Evolutionary conservation across 2,797 vertebrate species (phyloP), one percentile per base, ranked within the genome.

Genomic region (Bucorvus abyssinicus): DNA sequence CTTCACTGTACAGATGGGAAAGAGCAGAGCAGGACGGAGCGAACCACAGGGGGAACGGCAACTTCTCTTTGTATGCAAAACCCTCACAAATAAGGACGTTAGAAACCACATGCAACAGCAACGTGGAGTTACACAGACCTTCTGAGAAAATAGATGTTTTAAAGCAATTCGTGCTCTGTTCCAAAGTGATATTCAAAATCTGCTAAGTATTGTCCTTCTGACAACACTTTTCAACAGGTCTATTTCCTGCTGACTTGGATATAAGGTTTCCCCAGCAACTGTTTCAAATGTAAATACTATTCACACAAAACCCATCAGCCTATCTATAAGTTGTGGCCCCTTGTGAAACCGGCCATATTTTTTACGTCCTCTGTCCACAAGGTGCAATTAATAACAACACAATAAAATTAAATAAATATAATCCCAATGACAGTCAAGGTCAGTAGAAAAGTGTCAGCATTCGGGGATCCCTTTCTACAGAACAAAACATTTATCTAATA

Each of bases 331-430:
- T 79, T 90, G 93, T 63, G 95, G 95, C 94, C 97, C 91, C 96
- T 97, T 96, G 91, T 86, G 94, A 96, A 97, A 96, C 61, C 67
- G 77, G 89, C 92, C 92, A 70, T 91, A 91, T 49, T 23, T 77
- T 92, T 97, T 91, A 97, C 15, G 95, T 93, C 81, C 78, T 97
- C 96, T 92, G 96, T 94, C 97, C 97, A 98, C 98, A 98, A 98
- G 98, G 98, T 98, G 97, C 97, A 97, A 97, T 97, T 94, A 96
- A 96, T 94, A 96, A 98, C 95, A 94, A 94, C 97, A 97, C 60
- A 97, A 98, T 98, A 98, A 96, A 97, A 97, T 97, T 97, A 98
- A 98, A 98, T 98, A 98, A 98, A 98, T 98, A 98, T 64, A 95
- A 95, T 87, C 93, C 92, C 79, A 97, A 96, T 95, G 97, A 94